Evolutionary conservation across 2,888 invertebrate species (phyloP), one percentile per base, ranked within the genome.

Genomic region (Celastrina argiolus): DNA sequence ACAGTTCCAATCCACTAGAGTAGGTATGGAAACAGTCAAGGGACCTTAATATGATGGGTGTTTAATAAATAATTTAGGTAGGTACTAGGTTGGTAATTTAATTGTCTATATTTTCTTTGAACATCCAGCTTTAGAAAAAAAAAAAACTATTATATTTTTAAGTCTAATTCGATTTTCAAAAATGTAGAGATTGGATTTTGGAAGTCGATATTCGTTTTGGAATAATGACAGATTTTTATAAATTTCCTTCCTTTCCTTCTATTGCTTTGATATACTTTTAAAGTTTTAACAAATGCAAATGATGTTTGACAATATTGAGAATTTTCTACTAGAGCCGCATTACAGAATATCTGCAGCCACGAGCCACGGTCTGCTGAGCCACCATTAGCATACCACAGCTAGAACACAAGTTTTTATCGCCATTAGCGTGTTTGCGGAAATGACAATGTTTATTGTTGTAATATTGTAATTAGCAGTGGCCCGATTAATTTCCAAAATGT

Each of bases 371-470:
- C 51, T 51, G 51, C 22, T 51, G 51, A 16, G 4, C 51, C 18
- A 22, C 1, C 51, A 51, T 51, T 51, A 51, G 12, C 51, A 51
- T 51, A 51, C 51, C 51, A 51, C 51, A 22, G 12, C 51, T 6
- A 8, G 16, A 45, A 18, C 18, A 18, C 16, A 7, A 45, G 22
- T 51, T 51, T 51, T 51, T 51, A 22, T 22, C 14, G 22, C 51
- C 41, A n/a, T 14, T 51, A 5, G 51, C 51, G 14, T 26, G 51
- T 22, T 51, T 22, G 26, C 22, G 51, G 22, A 51, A 51, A 51
- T 51, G 22, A 51, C 51, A 51, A 51, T 51, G 26, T 26, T 51
- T 51, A 51, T 51, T 51, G 51, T 51, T 51, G 51, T 51, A 26
- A 51, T 51, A 51, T 51, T 51, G 51, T 51, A 51, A 51, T 51